Conservation (phyloP, 2,888 invertebrate species). For the Linnaemya vulpina region DNA sequence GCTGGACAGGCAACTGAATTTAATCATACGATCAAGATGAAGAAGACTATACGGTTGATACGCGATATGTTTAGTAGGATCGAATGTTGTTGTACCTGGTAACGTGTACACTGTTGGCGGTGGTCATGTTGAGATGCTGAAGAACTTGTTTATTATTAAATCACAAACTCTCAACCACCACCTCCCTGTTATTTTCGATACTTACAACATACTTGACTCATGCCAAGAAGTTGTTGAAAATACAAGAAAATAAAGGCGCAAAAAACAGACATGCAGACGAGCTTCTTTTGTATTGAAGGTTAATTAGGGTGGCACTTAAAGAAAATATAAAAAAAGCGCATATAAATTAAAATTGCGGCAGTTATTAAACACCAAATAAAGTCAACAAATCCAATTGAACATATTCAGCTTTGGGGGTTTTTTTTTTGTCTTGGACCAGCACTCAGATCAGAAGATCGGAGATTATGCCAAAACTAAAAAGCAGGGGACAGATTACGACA, state of each 20-base stretch:
- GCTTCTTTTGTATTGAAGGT: constrained; percentile 22
- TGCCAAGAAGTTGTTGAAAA: constrained; percentile 67
- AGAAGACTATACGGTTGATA: constrained; percentile 53
- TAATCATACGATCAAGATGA: constrained; percentile 52
- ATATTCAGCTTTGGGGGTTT: too few species aligned
- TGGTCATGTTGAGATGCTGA: constrained; percentile 68
- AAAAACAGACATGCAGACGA: constrained; percentile 19
- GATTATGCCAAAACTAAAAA: too few species aligned
- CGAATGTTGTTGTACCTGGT: constrained; percentile 15
- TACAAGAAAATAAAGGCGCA: constrained; percentile 19
- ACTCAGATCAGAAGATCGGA: too few species aligned
- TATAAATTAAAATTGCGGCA: too few species aligned
- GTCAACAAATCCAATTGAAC: too few species aligned
- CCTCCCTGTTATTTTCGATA: constrained; percentile 44
- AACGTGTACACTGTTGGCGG: constrained; percentile 52
- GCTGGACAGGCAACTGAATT: constrained; percentile 54
- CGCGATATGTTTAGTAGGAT: constrained; percentile 15
- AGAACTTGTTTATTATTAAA: constrained; percentile 70
- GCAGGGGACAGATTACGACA: too few species aligned
- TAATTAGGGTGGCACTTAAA: constrained; percentile 38
- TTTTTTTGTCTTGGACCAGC: too few species aligned
- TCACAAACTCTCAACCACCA: constrained; percentile 52
- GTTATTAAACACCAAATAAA: too few species aligned
- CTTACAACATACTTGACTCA: constrained; percentile 64
- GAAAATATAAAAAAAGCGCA: too few species aligned